These are phyloP conservation scores for Nomada lathburiana DNA, from an alignment of 2,888 invertebrate species.

Conservation along the genomic window DNA sequence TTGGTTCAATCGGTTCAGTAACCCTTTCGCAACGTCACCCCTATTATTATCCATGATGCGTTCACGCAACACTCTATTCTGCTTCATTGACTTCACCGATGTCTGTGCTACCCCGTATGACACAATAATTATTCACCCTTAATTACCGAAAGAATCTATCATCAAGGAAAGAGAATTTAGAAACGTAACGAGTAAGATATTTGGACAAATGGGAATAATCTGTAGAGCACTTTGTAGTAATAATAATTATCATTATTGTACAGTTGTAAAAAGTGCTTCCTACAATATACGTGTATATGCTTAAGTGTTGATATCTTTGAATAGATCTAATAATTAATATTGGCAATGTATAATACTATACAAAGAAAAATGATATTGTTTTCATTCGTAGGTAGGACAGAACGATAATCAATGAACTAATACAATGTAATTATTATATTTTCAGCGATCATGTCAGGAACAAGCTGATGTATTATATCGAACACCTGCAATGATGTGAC, in stretches of 20 bases:
- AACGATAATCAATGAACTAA: slow-evolving; percentile 1
- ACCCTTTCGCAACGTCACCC: slow-evolving; percentile 64
- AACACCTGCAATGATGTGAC: slow-evolving; percentile 82
- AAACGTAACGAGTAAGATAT: not conserved
- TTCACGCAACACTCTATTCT: slow-evolving; percentile 58
- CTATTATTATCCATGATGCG: slow-evolving; percentile 70
- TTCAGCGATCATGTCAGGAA: slow-evolving; percentile 80
- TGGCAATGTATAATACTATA: not conserved
- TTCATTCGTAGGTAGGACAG: too few species aligned
- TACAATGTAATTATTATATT: slow-evolving; percentile 59
- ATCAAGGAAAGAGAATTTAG: not conserved
- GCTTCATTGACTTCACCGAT: slow-evolving; percentile 59
- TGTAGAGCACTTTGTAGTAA: not conserved
- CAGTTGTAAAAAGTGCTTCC: too few species aligned
- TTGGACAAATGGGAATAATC: not conserved
- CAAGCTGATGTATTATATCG: slow-evolving; percentile 77
- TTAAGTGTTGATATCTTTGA: too few species aligned
- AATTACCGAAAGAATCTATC: not conserved
- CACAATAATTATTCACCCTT: not conserved
- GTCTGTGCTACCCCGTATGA: not conserved
- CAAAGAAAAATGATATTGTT: not conserved
- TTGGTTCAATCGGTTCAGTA: slow-evolving; percentile 68
- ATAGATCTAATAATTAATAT: too few species aligned
- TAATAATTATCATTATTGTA: too few species aligned
- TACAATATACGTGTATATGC: too few species aligned